Evolutionary conservation across 2,888 invertebrate genomes (phyloP), one percentile per base, ranked within the genome.

Genomic region (Tyria jacobaeae): DNA sequence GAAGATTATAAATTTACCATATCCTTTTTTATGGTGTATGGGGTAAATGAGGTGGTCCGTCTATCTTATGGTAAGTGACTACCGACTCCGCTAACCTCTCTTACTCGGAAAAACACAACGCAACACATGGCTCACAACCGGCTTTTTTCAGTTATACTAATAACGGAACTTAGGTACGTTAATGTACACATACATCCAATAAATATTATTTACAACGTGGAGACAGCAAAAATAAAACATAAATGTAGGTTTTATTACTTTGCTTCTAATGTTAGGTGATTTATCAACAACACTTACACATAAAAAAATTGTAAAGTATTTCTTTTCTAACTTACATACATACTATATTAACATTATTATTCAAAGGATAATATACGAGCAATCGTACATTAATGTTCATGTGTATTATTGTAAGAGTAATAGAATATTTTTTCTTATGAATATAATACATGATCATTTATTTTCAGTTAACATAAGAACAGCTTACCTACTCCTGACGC

Each of bases 161-260:
- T 3, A 50, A n/a, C n/a, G 24, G n/a, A 31, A 31, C 17, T n/a
- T 17, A n/a, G 17, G 17, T n/a, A 7, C 5, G 12, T 39, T n/a
- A n/a, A n/a, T n/a, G n/a, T n/a, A n/a, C n/a, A 48, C 15, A 48
- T 25, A 0, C 9, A 49, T n/a, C 14, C 7, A 34, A 34, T 21
- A 48, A 50, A 52, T 15, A 52, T 10, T 1, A 6, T 52, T 37
- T 37, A 24, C 41, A 51, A 64, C 53, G 59, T 21, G 49, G 44
- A 49, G n/a, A 48, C 44, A 21, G 25, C 49, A 69, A 62, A 64
- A 57, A n/a, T n/a, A 31, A 31, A 31, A 63, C 49, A 63, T 63
- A 57, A 62, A 73, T 54, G 59, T 60, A 4, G 44, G 25, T 56
- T 68, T 72, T 73, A 75, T 74, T 63, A 55, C 66, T 58, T 64